Evolutionary conservation across 2,888 invertebrate species (phyloP).

Genomic region (Pseudolycoriella hygida): DNA sequence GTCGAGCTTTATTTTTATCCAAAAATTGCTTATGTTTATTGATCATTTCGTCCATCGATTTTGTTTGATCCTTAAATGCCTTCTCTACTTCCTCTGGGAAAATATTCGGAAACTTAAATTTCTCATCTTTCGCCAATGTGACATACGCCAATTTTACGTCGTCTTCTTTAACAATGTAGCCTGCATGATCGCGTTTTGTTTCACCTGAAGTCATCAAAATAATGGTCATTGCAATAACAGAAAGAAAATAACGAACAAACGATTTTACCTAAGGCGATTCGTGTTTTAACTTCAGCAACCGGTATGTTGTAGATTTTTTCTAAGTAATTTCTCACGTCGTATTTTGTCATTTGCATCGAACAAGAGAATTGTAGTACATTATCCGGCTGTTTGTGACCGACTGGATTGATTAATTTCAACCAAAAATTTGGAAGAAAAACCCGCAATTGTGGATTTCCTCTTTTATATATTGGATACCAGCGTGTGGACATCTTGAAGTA

Average conservation of each 20-base stretch:
- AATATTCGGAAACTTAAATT: slow-evolving; percentile 62
- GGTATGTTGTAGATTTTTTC: slow-evolving; percentile 88
- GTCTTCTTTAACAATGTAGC: slow-evolving; percentile 61
- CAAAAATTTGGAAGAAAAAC: slow-evolving; percentile 93
- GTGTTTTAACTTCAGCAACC: slow-evolving; percentile 57
- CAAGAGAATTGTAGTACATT: slow-evolving; percentile 79
- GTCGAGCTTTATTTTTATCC: slow-evolving; percentile 44
- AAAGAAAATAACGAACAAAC: too few relatives aligned
- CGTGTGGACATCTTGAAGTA: slow-evolving; percentile 23
- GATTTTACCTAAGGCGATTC: slow-evolving; percentile 34
- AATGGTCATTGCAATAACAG: too few relatives aligned
- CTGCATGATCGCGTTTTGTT: slow-evolving; percentile 38
- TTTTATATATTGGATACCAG: slow-evolving; percentile 78
- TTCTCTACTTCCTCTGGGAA: slow-evolving; percentile 33
- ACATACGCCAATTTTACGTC: slow-evolving; percentile 69
- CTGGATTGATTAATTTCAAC: slow-evolving; percentile 72
- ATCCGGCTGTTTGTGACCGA: slow-evolving; percentile 44
- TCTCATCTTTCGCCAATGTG: slow-evolving; percentile 48
- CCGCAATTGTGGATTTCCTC: slow-evolving; percentile 85
- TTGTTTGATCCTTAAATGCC: slow-evolving; percentile 37
- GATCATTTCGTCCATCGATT: slow-evolving; percentile 43
- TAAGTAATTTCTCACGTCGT: slow-evolving; percentile 82
- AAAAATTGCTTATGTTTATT: slow-evolving; percentile 38
- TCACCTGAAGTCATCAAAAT: slow-evolving; percentile 15
- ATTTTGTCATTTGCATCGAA: slow-evolving; percentile 84